Evolutionary conservation across 1,140 invertebrate genomes (phyloP).

Genomic region (Megalopta genalis): DNA sequence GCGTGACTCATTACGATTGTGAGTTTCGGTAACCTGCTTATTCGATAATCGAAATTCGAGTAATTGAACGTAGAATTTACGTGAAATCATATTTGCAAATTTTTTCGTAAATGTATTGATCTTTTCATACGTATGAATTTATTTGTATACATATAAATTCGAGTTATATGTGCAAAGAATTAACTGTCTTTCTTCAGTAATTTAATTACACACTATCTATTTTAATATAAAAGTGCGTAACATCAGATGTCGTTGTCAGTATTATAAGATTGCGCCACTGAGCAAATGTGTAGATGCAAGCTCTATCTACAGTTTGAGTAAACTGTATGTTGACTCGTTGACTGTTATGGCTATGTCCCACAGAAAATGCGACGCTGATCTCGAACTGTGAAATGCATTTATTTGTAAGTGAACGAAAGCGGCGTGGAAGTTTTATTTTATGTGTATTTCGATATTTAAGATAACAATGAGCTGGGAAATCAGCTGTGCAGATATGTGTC

Average conservation of each 20-base stretch:
- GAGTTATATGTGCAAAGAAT: too few relatives aligned
- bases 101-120: too few relatives aligned
- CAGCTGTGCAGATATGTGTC: conserved; percentile 72
- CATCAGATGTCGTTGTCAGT: conserved; percentile 1
- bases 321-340: conserved; percentile 6
- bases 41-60: too few relatives aligned
- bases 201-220: too few relatives aligned
- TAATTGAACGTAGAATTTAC: too few relatives aligned
- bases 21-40: too few relatives aligned
- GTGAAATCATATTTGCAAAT: too few relatives aligned
- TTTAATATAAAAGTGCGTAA: background rate
- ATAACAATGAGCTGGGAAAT: conserved; percentile 71
- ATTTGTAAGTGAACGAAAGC: conserved; percentile 1
- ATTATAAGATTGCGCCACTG: background rate
- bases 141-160: too few relatives aligned
- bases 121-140: too few relatives aligned
- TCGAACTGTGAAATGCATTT: conserved; percentile 46
- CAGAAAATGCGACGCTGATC: conserved; percentile 25
- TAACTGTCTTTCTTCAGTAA: too few relatives aligned
- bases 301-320: conserved; percentile 16
- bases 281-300: background rate
- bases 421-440: conserved; percentile 11
- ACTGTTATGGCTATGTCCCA: conserved; percentile 12
- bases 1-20: too few relatives aligned
- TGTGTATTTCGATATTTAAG: conserved; percentile 4